Percentiles rank a stretch among this genome's conserved stretches.
Conservation (phyloP, 2,888 invertebrate genomes). For the Lasioglossum leucozonium region DNA sequence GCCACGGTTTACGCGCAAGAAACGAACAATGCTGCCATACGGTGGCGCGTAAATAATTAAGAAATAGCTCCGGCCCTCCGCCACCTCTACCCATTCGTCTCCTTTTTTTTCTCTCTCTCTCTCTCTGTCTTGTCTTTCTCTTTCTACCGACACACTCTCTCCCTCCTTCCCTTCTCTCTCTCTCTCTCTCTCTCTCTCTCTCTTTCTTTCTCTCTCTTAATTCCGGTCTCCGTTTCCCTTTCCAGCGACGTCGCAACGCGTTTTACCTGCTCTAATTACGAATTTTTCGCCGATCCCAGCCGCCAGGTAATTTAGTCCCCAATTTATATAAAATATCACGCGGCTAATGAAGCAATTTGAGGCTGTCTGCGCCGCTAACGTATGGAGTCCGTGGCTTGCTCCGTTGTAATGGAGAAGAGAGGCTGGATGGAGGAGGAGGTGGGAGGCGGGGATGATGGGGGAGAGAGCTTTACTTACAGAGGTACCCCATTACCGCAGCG, state of each 20-base stretch:
- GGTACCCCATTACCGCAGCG: slow-evolving; percentile 65
- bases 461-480: slow-evolving; percentile 70
- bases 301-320: slow-evolving; percentile 81
- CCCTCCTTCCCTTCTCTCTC: too few species aligned
- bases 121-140: slow-evolving; percentile 23
- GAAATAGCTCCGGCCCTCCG: slow-evolving; percentile 64
- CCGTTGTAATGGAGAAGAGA: slow-evolving; percentile 75
- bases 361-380: slow-evolving; percentile 82
- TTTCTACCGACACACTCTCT: background rate
- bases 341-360: slow-evolving; percentile 84
- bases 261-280: slow-evolving; percentile 78
- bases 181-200: slow-evolving; percentile 4
- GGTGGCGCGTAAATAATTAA: slow-evolving; percentile 76
- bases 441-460: slow-evolving; percentile 9
- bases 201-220: slow-evolving; percentile 31
- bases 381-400: slow-evolving; percentile 78
- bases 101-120: slow-evolving; percentile 12
- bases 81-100: slow-evolving; percentile 20
- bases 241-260: slow-evolving; percentile 44
- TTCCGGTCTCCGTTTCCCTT: slow-evolving; percentile 12
- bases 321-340: slow-evolving; percentile 84
- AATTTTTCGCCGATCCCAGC: slow-evolving; percentile 76
- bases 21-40: slow-evolving; percentile 67
- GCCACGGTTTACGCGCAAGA: slow-evolving; percentile 60
- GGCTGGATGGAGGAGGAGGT: too few species aligned